A percentile compares a stretch with the other conserved stretches of the same genome.
Conservation (phyloP, 1,140 invertebrate species). For the Heterodera carotae region DNA sequence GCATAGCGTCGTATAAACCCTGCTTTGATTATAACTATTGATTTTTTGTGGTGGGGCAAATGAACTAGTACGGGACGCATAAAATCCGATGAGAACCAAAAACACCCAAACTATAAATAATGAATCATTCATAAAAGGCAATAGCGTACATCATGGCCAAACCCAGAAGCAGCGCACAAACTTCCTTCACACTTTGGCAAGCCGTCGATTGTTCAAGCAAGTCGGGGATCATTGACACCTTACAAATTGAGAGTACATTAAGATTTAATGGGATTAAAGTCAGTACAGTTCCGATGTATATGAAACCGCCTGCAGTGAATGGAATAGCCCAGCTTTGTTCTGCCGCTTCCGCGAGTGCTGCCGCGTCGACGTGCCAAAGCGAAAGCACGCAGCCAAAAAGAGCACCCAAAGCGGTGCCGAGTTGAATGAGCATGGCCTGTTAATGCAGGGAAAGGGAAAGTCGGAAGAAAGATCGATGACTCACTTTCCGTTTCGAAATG, state of each 20-base stretch:
- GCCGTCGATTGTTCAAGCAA: conserved; percentile 70
- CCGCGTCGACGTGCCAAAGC: conserved; percentile 55
- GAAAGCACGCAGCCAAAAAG: conserved; percentile 68
- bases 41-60: no score
- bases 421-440: conserved; percentile 88
- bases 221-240: conserved; percentile 84
- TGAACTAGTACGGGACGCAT: no score
- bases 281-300: conserved; percentile 89
- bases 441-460: conserved; percentile 49
- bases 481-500: conserved; percentile 79
- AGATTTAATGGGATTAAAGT: background rate
- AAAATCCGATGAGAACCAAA: background rate
- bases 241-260: background rate
- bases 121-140: conserved; percentile 55
- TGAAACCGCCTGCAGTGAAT: conserved; percentile 95
- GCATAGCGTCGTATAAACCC: no score
- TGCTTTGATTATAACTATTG: no score
- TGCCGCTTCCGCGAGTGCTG: conserved; percentile 69
- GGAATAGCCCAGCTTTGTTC: conserved; percentile 84
- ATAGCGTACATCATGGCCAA: conserved; percentile 63
- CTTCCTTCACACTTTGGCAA: conserved; percentile 56
- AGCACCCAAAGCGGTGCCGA: conserved; percentile 90
- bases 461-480: background rate
- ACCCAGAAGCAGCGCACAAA: conserved; percentile 55
- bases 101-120: background rate